These are phyloP conservation scores for Arremon brunneinucha DNA, from an alignment of 2,797 vertebrate genomes.

Conservation along the genomic window DNA sequence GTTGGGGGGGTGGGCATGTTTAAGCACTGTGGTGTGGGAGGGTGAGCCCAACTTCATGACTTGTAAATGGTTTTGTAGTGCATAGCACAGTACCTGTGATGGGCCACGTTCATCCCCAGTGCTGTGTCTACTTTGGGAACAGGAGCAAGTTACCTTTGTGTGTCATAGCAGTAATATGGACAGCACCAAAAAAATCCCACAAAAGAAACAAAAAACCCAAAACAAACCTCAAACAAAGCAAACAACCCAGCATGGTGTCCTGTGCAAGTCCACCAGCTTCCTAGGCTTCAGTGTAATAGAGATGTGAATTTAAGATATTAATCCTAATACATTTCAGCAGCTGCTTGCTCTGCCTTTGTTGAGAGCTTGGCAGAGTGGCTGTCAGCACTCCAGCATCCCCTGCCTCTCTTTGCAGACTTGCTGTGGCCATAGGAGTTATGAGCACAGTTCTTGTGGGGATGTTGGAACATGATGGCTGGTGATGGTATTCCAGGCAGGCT, in stretches of 20 bases:
- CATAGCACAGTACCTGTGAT: background rate
- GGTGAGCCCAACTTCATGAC: background rate
- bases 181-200: background rate
- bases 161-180: background rate
- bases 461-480: background rate
- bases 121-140: background rate
- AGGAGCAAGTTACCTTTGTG: background rate
- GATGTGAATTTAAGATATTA: background rate
- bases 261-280: background rate
- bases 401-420: background rate
- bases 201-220: background rate
- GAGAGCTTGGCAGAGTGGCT: background rate
- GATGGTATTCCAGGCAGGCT: background rate
- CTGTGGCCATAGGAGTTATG: background rate
- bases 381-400: background rate
- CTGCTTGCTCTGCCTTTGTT: background rate
- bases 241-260: background rate
- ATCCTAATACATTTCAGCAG: background rate
- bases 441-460: background rate
- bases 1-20: background rate
- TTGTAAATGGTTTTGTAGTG: background rate
- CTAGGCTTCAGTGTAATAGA: background rate
- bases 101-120: background rate
- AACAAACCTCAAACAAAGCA: background rate
- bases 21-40: background rate